Evolutionary conservation across 2,113 vertebrate species (phyloP).

Genomic region (Deroptyus accipitrinus): DNA sequence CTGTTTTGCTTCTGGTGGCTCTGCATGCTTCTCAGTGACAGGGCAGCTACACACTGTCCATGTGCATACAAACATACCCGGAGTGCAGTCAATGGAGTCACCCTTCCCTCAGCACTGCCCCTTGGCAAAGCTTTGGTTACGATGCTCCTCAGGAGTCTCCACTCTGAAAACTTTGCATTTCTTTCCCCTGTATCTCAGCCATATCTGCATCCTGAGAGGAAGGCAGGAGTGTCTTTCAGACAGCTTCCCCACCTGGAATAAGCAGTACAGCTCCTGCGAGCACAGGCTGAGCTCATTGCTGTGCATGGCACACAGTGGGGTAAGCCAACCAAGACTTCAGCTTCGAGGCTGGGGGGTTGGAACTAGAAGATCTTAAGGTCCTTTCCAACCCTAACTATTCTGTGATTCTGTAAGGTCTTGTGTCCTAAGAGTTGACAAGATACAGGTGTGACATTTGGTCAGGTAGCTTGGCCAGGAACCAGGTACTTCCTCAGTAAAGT

Average conservation of each 20-base stretch:
- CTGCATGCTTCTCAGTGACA: background rate
- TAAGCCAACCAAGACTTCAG: background rate
- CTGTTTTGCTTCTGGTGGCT: too few species aligned
- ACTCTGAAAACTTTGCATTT: rapidly evolving
- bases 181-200: background rate
- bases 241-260: background rate
- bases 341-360: background rate
- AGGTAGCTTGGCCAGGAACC: background rate
- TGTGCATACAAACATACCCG: background rate
- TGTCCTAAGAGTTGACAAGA: too few species aligned
- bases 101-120: background rate
- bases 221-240: rapidly evolving
- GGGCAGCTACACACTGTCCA: background rate
- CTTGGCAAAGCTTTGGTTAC: background rate
- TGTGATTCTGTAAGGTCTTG: too few species aligned
- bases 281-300: background rate
- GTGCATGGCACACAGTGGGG: rapidly evolving
- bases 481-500: background rate
- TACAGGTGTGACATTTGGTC: too few species aligned
- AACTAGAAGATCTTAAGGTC: too few species aligned
- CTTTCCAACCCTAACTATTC: too few species aligned
- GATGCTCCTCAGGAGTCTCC: rapidly evolving
- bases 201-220: background rate
- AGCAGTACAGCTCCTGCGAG: background rate
- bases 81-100: rapidly evolving